These are phyloP conservation scores for Chymomyza fuscimana DNA, from an alignment of 2,888 invertebrate species.

Conservation along the genomic window DNA sequence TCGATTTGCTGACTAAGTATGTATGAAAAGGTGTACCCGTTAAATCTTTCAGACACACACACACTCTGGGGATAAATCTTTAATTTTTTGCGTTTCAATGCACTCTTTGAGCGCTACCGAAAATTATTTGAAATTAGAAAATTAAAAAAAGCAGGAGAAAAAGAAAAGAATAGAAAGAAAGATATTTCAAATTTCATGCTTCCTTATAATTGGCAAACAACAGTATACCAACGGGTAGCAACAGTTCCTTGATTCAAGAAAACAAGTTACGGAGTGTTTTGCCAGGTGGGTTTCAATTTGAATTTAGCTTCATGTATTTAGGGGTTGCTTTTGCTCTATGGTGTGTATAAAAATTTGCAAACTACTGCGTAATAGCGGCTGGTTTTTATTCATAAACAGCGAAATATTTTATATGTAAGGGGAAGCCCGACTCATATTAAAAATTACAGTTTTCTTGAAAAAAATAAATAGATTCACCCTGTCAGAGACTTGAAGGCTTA, in stretches of 20 bases:
- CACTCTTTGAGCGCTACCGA: conserved; percentile 61
- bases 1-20: conserved; percentile 73
- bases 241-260: background rate
- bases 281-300: conserved; percentile 51
- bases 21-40: conserved; percentile 66
- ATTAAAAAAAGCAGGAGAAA: conserved; percentile 47
- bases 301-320: background rate
- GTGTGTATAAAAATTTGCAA: conserved; percentile 22
- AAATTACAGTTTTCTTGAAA: too few species aligned
- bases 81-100: conserved; percentile 70
- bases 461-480: too few species aligned
- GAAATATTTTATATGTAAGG: too few species aligned
- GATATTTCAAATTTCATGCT: conserved; percentile 61
- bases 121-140: conserved; percentile 55
- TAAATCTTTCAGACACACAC: conserved; percentile 60
- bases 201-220: conserved; percentile 65
- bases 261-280: conserved; percentile 6
- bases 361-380: conserved; percentile 59
- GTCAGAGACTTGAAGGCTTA: too few species aligned
- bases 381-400: conserved; percentile 27
- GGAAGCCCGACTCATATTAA: too few species aligned
- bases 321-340: conserved; percentile 44
- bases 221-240: background rate
- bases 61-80: conserved; percentile 49
- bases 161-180: conserved; percentile 11